phyloP scores from a whole-genome alignment of 1,140 invertebrate genomes.

The Drosophila kikkawai region DNA sequence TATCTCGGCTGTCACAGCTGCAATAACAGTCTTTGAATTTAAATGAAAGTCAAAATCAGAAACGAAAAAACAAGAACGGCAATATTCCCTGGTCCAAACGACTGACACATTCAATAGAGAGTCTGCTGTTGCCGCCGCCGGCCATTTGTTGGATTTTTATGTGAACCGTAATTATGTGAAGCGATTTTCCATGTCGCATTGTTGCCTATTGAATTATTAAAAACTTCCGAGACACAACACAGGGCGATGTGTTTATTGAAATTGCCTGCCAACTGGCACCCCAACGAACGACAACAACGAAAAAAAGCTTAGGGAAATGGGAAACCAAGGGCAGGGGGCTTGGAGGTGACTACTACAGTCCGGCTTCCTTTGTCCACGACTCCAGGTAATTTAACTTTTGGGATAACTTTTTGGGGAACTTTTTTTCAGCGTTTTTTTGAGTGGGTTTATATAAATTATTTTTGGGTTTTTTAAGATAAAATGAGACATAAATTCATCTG shows the following conservation, averaged over 20 bases:
- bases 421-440: not conserved
- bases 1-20: conserved; percentile 51
- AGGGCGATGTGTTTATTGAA: conserved; percentile 40
- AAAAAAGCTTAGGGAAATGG: conserved; percentile 25
- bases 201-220: conserved; percentile 60
- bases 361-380: conserved; percentile 16
- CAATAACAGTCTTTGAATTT: conserved; percentile 70
- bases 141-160: conserved; percentile 51
- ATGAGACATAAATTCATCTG: no score
- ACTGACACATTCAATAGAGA: conserved; percentile 28
- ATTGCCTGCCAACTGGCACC: conserved; percentile 48
- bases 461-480: no score
- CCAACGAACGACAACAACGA: not conserved
- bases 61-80: conserved; percentile 9
- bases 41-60: conserved; percentile 57
- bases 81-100: not conserved
- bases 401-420: not conserved
- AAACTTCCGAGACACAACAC: conserved; percentile 33
- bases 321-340: not conserved
- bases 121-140: conserved; percentile 3
- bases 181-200: conserved; percentile 58
- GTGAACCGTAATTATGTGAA: conserved; percentile 63
- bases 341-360: conserved; percentile 11
- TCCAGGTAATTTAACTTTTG: conserved; percentile 22
- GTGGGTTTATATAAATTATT: not conserved